These are phyloP conservation scores for Siniperca obscura DNA, from an alignment of 2,797 vertebrate genomes.

Conservation along the genomic window DNA sequence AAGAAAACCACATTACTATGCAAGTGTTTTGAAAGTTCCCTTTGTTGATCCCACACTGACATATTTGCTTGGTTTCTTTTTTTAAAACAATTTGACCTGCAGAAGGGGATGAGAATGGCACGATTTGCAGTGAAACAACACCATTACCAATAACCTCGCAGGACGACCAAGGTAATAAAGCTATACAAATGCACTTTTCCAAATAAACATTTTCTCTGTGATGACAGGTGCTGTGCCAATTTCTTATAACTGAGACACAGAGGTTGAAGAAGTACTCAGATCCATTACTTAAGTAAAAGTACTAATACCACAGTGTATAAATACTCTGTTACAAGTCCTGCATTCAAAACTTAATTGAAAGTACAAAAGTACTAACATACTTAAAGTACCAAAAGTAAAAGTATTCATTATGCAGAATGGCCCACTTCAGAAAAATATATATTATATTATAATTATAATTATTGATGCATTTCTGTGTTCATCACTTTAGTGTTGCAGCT, in stretches of 20 bases:
- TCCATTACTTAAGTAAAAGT: too few species aligned
- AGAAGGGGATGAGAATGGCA: slow-evolving; percentile 62
- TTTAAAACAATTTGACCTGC: slow-evolving; percentile 7
- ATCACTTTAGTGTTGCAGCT: too few species aligned
- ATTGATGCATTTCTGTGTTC: too few species aligned
- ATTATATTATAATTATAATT: too few species aligned
- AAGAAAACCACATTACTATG: background rate
- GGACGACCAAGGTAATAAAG: slow-evolving; percentile 68
- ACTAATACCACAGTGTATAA: too few species aligned
- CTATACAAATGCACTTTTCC: slow-evolving; percentile 3
- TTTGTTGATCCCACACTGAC: background rate
- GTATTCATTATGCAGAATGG: too few species aligned
- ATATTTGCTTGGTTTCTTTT: background rate
- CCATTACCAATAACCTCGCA: slow-evolving; percentile 51
- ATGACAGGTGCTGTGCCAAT: background rate
- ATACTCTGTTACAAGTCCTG: too few species aligned
- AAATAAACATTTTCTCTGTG: background rate
- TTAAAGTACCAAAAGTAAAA: too few species aligned
- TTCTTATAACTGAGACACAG: background rate
- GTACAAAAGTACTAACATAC: too few species aligned
- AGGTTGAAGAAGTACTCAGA: too few species aligned
- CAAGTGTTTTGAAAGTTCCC: background rate
- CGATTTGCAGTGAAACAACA: slow-evolving; percentile 60
- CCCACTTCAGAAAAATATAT: too few species aligned
- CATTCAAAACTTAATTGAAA: too few species aligned